Percentiles rank a stretch among this genome's conserved stretches.
These are phyloP conservation scores for Paraplagusia blochii DNA, from an alignment of 2,113 vertebrate genomes.

Conservation along the genomic window DNA sequence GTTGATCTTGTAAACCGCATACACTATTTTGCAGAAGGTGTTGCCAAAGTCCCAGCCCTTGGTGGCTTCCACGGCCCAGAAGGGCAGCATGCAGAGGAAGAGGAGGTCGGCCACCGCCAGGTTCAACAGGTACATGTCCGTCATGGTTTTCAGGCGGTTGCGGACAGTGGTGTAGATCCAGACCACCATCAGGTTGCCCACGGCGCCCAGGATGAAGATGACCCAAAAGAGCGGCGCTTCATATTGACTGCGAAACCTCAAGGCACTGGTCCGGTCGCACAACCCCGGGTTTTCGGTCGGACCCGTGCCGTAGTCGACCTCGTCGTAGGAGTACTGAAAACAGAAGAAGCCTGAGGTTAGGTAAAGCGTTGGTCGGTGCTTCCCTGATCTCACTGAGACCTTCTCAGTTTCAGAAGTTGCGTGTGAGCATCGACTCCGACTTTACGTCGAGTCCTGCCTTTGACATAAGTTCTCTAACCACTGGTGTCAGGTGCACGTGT, in stretches of 20 bases:
- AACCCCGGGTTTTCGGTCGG: slow-evolving; percentile 1
- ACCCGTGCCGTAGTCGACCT: neutral
- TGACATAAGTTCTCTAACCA: slow-evolving; percentile 34
- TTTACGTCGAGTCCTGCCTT: slow-evolving; percentile 34
- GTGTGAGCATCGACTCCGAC: slow-evolving; percentile 10
- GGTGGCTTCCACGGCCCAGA: slow-evolving; percentile 80
- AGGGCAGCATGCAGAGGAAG: slow-evolving; percentile 85
- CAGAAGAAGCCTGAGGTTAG: neutral
- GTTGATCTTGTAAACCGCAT: slow-evolving; percentile 85
- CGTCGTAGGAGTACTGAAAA: slow-evolving; percentile 7
- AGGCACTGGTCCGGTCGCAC: slow-evolving; percentile 72
- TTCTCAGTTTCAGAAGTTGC: slow-evolving; percentile 17
- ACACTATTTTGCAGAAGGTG: slow-evolving; percentile 80
- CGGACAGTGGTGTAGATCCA: slow-evolving; percentile 80
- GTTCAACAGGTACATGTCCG: slow-evolving; percentile 84
- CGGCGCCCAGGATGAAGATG: slow-evolving; percentile 78
- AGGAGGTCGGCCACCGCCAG: slow-evolving; percentile 86
- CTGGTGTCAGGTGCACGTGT: slow-evolving; percentile 58
- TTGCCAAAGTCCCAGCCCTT: slow-evolving; percentile 78
- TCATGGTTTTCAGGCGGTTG: slow-evolving; percentile 84
- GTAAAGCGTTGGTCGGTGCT: neutral
- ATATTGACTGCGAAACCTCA: slow-evolving; percentile 73
- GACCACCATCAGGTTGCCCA: slow-evolving; percentile 84
- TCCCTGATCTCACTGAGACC: slow-evolving; percentile 1
- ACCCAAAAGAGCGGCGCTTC: slow-evolving; percentile 81